These are phyloP conservation scores for Tipula lateralis DNA, from an alignment of 2,888 invertebrate species.

Conservation along the genomic window DNA sequence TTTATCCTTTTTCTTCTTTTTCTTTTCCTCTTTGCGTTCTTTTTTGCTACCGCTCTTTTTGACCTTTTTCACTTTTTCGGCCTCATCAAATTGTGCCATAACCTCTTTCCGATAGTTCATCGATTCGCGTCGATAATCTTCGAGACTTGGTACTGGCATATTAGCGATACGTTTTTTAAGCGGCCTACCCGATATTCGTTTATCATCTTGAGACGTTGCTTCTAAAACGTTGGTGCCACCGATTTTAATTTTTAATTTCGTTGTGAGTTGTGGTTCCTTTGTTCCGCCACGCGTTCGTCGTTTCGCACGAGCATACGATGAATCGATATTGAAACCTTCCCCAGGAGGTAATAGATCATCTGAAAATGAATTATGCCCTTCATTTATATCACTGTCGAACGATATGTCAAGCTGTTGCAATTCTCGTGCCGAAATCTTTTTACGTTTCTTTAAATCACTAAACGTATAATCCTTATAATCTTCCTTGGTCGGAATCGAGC, in stretches of 20 bases:
- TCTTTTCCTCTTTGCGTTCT: conserved; percentile 46
- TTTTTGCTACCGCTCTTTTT: conserved; percentile 40
- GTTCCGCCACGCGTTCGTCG: conserved; percentile 47
- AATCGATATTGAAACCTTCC: neutral
- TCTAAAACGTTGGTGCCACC: conserved; percentile 51
- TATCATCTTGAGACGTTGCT: conserved; percentile 47
- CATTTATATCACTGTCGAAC: conserved; percentile 52
- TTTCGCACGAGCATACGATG: conserved; percentile 37
- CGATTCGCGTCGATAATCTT: conserved; percentile 75
- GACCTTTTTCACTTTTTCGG: conserved; percentile 50
- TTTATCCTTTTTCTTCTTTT: conserved; percentile 55
- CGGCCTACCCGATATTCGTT: conserved; percentile 58
- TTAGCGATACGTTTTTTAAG: conserved; percentile 74
- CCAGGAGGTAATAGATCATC: conserved; percentile 12
- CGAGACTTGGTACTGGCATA: conserved; percentile 63
- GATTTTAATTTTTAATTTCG: conserved; percentile 74
- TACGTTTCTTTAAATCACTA: conserved; percentile 65
- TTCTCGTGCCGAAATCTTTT: conserved; percentile 55
- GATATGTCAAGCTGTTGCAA: conserved; percentile 59
- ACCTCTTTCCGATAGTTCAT: conserved; percentile 82
- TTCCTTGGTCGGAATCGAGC: conserved; percentile 77
- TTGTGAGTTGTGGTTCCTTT: conserved; percentile 44
- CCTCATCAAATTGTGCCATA: conserved; percentile 77
- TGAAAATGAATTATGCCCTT: conserved; percentile 43
- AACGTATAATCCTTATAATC: conserved; percentile 67